Percentiles rank a stretch among this genome's conserved stretches.
Conservation (phyloP, 2,888 invertebrate genomes). For the Hesperia comma region DNA sequence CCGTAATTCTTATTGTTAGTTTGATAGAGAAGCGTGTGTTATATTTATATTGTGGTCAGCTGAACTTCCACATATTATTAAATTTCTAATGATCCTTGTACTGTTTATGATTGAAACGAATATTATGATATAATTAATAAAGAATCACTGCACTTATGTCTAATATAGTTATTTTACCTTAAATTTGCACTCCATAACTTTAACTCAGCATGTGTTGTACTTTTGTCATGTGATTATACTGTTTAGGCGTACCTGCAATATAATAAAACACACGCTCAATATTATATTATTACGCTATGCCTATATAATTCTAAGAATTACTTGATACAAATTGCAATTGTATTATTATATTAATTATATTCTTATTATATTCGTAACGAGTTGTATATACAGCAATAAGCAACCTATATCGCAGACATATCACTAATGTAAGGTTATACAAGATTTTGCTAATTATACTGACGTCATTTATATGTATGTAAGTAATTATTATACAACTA, state of each 20-base stretch:
- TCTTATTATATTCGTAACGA: slow-evolving; percentile 25
- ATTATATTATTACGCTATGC: slow-evolving; percentile 21
- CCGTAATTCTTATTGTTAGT: slow-evolving; percentile 59
- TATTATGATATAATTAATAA: too few relatives aligned
- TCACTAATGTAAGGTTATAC: slow-evolving; percentile 71
- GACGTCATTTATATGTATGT: slow-evolving; percentile 25
- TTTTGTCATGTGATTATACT: too few relatives aligned
- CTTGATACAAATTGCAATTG: slow-evolving; percentile 28
- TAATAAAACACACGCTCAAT: slow-evolving; percentile 16
- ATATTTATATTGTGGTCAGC: slow-evolving; percentile 39
- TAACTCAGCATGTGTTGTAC: too few relatives aligned
- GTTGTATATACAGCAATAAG: slow-evolving; percentile 65
- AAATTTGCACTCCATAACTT: too few relatives aligned
- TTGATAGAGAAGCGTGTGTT: slow-evolving; percentile 57
- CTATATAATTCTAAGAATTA: slow-evolving; percentile 29
- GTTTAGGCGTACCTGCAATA: neutral
- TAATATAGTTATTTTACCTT: too few relatives aligned
- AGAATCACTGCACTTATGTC: too few relatives aligned
- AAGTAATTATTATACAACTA: slow-evolving; percentile 34
- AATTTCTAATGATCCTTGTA: neutral
- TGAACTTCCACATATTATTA: neutral
- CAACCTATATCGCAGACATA: slow-evolving; percentile 79
- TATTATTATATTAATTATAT: slow-evolving; percentile 27
- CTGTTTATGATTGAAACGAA: neutral
- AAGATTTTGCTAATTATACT: slow-evolving; percentile 56